These are phyloP conservation scores for Tipula lateralis DNA, from an alignment of 2,888 invertebrate genomes.

Conservation along the genomic window DNA sequence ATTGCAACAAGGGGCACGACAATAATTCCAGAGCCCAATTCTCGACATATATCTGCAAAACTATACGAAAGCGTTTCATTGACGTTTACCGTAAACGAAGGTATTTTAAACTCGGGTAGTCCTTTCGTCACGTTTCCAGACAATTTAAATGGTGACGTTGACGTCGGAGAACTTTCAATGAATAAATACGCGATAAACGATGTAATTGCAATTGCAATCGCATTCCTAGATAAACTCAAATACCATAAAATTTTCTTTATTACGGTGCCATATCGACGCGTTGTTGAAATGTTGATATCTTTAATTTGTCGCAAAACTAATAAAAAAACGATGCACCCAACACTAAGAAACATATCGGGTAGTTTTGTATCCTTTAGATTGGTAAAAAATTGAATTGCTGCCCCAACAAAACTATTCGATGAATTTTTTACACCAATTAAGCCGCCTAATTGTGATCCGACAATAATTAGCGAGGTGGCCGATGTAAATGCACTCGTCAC, in stretches of 20 bases:
- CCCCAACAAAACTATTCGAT: conserved; percentile 63
- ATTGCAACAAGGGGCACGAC: conserved; percentile 83
- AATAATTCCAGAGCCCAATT: conserved; percentile 70
- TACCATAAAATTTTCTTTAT: conserved; percentile 64
- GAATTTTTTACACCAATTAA: conserved; percentile 65
- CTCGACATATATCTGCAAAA: conserved; percentile 62
- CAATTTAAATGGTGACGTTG: conserved; percentile 58
- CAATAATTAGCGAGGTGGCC: conserved; percentile 74
- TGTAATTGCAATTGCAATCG: conserved; percentile 64
- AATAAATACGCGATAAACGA: conserved; percentile 57
- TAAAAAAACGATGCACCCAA: conserved; percentile 60
- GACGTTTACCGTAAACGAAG: conserved; percentile 58
- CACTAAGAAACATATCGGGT: conserved; percentile 62
- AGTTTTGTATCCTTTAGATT: conserved; percentile 53
- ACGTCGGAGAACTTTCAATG: conserved; percentile 43
- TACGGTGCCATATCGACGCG: conserved; percentile 40
- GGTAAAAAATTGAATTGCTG: conserved; percentile 51
- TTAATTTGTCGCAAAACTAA: conserved; percentile 55
- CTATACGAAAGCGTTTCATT: conserved; percentile 56
- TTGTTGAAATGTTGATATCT: background rate
- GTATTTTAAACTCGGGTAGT: conserved; percentile 61
- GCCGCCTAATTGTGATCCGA: conserved; percentile 68
- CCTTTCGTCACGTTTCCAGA: conserved; percentile 63
- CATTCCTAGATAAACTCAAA: conserved; percentile 72
- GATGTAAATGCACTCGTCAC: conserved; percentile 82